Evolutionary conservation across 2,888 invertebrate species (phyloP).

Genomic region (Drosophila prostipennis): DNA sequence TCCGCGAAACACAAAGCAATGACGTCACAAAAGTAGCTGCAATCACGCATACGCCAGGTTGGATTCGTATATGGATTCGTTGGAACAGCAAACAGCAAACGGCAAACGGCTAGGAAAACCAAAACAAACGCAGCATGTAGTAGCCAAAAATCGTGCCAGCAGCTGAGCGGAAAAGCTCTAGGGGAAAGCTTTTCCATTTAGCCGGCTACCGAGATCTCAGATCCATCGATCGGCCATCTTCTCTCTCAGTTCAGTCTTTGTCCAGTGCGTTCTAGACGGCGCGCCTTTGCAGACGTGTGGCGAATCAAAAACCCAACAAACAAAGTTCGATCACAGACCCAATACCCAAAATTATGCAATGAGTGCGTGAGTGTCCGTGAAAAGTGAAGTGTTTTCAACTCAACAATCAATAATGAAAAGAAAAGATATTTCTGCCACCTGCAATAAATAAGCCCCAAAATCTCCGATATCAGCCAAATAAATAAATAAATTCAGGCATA

Average conservation of each 20-base stretch:
- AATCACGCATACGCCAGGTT: constrained; percentile 57
- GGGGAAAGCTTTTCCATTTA: constrained; percentile 26
- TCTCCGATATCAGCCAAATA: constrained; percentile 53
- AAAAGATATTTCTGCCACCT: constrained; percentile 46
- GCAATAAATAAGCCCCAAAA: constrained; percentile 6
- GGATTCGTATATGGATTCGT: constrained; percentile 3
- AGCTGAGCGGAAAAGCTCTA: constrained; percentile 68
- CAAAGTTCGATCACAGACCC: background rate
- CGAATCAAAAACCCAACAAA: background rate
- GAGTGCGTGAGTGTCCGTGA: constrained; percentile 41
- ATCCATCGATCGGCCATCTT: constrained; percentile 27
- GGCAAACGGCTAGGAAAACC: constrained; percentile 16
- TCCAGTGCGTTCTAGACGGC: constrained; percentile 73
- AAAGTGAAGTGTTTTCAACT: constrained; percentile 22
- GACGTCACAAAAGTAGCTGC: constrained; percentile 63
- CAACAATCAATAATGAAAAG: constrained; percentile 3
- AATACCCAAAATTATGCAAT: constrained; percentile 28
- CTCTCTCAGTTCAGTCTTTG: constrained; percentile 40
- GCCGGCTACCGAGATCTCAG: constrained; percentile 46
- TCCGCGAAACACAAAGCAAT: constrained; percentile 72
- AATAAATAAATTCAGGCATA: constrained; percentile 56
- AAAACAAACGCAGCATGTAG: constrained; percentile 73
- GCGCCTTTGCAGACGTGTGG: constrained; percentile 64
- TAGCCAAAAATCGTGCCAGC: constrained; percentile 50
- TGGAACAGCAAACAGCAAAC: background rate